phyloP scores from a whole-genome alignment of 1,140 invertebrate species.

The Zaprionus kolodkinae region DNA sequence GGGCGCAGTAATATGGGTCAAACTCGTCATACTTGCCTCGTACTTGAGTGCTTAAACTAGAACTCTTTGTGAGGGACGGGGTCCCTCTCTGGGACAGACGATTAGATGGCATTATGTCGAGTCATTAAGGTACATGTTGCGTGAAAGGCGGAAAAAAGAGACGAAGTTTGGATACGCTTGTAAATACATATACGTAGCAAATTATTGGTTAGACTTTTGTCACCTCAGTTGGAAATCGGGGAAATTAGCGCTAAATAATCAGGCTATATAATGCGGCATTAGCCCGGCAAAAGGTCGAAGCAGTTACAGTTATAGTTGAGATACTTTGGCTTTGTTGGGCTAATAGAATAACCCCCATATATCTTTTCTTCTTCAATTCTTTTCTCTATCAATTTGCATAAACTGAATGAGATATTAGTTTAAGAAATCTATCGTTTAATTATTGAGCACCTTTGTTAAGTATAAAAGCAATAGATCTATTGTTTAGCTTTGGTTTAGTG shows the following conservation, averaged over 20 bases:
- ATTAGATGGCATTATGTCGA: conserved; percentile 44
- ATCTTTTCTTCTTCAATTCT: neutral
- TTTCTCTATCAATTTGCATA: neutral
- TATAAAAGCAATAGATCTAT: neutral
- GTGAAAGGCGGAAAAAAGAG: conserved; percentile 18
- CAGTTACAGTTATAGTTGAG: neutral
- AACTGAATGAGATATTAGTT: neutral
- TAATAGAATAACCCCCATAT: neutral
- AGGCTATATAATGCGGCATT: neutral
- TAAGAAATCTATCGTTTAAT: neutral
- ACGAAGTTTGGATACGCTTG: conserved; percentile 51
- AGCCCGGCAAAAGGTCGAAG: neutral
- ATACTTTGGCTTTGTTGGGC: neutral
- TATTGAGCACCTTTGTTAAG: neutral
- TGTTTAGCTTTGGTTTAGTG: neutral
- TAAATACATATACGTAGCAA: conserved; percentile 27
- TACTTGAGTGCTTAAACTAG: conserved; percentile 6
- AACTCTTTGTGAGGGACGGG: neutral
- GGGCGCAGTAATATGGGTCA: neutral
- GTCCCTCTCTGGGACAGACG: neutral
- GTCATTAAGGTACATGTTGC: conserved; percentile 61
- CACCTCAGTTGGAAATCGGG: neutral
- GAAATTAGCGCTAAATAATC: neutral
- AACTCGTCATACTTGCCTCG: neutral
- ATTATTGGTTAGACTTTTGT: conserved; percentile 4